Evolutionary conservation across 92 coral and sea anemone species (phyloP), one percentile per base, ranked within the genome.

Genomic region (Zoanthus gigantus): DNA sequence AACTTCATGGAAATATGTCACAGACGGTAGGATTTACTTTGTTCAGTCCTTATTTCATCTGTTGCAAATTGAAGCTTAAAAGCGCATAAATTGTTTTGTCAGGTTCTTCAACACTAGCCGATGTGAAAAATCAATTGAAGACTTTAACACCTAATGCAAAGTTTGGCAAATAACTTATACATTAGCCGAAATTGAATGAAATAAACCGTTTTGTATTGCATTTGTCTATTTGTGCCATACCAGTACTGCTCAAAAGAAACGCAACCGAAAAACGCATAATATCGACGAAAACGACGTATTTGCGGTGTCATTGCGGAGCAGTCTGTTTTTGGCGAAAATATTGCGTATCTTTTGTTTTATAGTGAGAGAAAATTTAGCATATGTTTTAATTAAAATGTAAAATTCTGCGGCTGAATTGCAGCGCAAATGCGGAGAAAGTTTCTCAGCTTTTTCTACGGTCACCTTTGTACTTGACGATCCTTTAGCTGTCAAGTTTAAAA

Each of bases 1-100:
- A 95, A 82, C 98, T 96, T 44, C 99, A 96, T 73, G 99, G 99
- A 14, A 96, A 80, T 89, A 94, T 96, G 93, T 90, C 99, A 32
- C 99, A 96, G 78, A 54, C 92, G 90, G 98, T 96, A 88, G 77
- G 96, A 80, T 63, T 18, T 17, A 50, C 56, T 50, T 50, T 50
- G 56, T 50, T 37, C 42, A 37, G 42, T 37, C 2, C 42, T 37
- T 37, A 37, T 37, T 37, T 37, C 42, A 37, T 37, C 42, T 37
- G 42, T 37, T 37, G 42, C 42, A 37, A 2, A 37, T 37, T 37
- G 42, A 37, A 37, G 42, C 4, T 37, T 37, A 37, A 37, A 37
- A 37, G 4, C 2, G 42, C 42, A 37, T 37, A 37, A 37, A 37
- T 37, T 2, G 4, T 1, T 37, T 37, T 1, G 42, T 37, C 42